These are phyloP conservation scores for Zaprionus kolodkinae DNA, from an alignment of 1,140 invertebrate genomes.

Conservation along the genomic window DNA sequence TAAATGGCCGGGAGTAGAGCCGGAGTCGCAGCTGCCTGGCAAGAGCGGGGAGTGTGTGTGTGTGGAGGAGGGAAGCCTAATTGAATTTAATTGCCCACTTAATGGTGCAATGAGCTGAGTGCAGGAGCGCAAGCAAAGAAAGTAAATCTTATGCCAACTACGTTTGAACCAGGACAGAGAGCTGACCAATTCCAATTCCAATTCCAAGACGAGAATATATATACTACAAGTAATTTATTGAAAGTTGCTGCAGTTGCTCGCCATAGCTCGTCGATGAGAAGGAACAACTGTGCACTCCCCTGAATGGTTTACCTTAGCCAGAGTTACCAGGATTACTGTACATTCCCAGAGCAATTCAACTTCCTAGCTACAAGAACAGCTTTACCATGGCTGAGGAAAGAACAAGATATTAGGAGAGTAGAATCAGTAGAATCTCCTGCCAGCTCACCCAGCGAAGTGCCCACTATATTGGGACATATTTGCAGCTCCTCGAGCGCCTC, in stretches of 20 bases:
- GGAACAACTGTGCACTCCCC: too few species aligned
- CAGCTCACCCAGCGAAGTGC: slow-evolving; percentile 40
- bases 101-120: slow-evolving; percentile 64
- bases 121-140: slow-evolving; percentile 39
- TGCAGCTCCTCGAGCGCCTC: slow-evolving; percentile 23
- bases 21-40: slow-evolving; percentile 23
- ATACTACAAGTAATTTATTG: neutral
- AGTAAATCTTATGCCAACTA: slow-evolving; percentile 32
- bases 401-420: neutral
- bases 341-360: too few species aligned
- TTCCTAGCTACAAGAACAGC: slow-evolving; percentile 11
- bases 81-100: slow-evolving; percentile 78
- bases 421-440: too few species aligned
- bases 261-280: too few species aligned
- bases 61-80: slow-evolving; percentile 42
- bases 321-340: too few species aligned
- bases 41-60: neutral
- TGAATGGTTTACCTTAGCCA: too few species aligned
- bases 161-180: neutral
- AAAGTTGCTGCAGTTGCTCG: too few species aligned
- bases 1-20: slow-evolving; percentile 48
- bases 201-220: neutral
- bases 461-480: slow-evolving; percentile 55
- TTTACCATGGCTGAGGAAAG: slow-evolving; percentile 48
- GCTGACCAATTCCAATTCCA: neutral